Conservation (phyloP, 2,888 invertebrate species). For the Epinotia brunnichana region DNA sequence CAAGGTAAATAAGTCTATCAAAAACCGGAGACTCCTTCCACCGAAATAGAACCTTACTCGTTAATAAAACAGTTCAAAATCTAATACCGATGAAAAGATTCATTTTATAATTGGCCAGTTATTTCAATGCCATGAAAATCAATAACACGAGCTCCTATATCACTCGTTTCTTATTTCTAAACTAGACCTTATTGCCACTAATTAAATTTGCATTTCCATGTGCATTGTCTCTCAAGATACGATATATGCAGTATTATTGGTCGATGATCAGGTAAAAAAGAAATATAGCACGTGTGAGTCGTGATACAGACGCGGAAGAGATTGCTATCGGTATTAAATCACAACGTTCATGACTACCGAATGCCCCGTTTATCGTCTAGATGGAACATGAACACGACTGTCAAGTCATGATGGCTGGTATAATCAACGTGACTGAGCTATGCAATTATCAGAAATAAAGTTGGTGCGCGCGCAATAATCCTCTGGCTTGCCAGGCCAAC, state of each 20-base stretch:
- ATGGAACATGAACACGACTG: conserved; percentile 1
- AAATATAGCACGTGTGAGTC: conserved; percentile 28
- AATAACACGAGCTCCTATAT: neutral
- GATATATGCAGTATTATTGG: neutral
- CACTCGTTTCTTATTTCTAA: neutral
- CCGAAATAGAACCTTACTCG: neutral
- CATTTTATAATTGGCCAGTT: conserved; percentile 35
- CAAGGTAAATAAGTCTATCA: conserved; percentile 33
- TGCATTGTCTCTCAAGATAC: neutral
- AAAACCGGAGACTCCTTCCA: neutral
- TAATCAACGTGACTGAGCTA: neutral
- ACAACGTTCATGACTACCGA: conserved; percentile 49
- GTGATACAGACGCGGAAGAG: conserved; percentile 66
- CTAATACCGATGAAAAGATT: neutral
- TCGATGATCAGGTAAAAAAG: conserved; percentile 30
- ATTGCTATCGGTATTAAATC: conserved; percentile 62
- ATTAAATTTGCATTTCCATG: neutral
- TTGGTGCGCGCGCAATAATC: neutral
- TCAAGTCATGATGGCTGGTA: neutral
- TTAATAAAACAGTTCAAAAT: neutral
- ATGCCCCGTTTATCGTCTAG: conserved; percentile 7
- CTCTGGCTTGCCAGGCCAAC: too few species aligned
- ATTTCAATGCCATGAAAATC: conserved; percentile 37
- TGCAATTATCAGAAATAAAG: neutral
- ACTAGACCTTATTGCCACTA: neutral